phyloP scores from a whole-genome alignment of 2,888 invertebrate species.

The Melieria picta region DNA sequence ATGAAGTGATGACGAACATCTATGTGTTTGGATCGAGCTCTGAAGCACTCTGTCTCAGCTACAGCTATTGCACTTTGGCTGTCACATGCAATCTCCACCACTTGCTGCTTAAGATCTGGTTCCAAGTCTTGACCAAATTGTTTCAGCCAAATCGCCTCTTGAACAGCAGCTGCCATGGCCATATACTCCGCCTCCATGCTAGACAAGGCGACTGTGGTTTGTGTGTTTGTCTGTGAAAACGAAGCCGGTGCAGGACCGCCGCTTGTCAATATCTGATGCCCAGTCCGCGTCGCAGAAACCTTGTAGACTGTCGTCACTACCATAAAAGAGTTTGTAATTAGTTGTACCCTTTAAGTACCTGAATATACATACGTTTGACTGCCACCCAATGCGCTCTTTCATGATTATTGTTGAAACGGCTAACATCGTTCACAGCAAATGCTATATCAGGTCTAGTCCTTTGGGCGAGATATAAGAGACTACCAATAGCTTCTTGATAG shows the following conservation, averaged over 20 bases:
- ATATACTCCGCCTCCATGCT: constrained; percentile 41
- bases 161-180: constrained; percentile 33
- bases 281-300: constrained; percentile 41
- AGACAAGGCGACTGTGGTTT: constrained; percentile 37
- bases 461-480: constrained; percentile 41
- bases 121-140: constrained; percentile 33
- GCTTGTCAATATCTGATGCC: constrained; percentile 33
- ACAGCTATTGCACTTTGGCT: constrained; percentile 36
- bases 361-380: constrained; percentile 42
- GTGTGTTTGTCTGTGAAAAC: no score
- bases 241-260: constrained; percentile 35
- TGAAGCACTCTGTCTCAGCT: constrained; percentile 27
- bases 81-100: constrained; percentile 33
- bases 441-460: constrained; percentile 43
- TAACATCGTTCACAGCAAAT: constrained; percentile 41
- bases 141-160: constrained; percentile 40
- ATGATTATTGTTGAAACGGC: constrained; percentile 40
- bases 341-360: constrained; percentile 32
- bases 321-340: constrained; percentile 22
- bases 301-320: constrained; percentile 14
- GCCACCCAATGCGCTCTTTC: constrained; percentile 42
- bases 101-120: neutral
- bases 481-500: constrained; percentile 42
- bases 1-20: constrained; percentile 38
- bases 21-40: constrained; percentile 35